phyloP scores from a whole-genome alignment of 2,888 invertebrate species.

The Tetranychus piercei region DNA sequence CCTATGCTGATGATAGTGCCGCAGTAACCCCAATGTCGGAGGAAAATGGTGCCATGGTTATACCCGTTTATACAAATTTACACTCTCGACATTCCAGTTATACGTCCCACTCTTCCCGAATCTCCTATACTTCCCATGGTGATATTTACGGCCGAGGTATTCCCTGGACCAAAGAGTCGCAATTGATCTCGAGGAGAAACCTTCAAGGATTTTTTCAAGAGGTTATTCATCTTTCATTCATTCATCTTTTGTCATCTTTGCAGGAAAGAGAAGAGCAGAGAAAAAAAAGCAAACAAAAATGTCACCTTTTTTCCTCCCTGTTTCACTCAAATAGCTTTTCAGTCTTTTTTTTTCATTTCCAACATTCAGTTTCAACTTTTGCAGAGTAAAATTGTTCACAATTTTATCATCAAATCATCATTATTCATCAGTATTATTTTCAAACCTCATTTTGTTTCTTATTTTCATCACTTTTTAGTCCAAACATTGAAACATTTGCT shows the following conservation, averaged over 20 bases:
- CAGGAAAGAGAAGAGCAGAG: background rate
- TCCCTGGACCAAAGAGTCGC: conserved; percentile 64
- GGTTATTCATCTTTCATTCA: conserved; percentile 16
- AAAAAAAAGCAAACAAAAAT: background rate
- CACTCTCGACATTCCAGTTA: conserved; percentile 79
- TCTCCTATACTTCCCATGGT: conserved; percentile 83
- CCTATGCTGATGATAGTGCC: conserved; percentile 90
- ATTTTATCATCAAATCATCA: too few species aligned
- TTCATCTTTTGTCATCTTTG: background rate
- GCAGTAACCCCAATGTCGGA: conserved; percentile 95
- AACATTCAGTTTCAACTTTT: too few species aligned
- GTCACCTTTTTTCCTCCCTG: background rate
- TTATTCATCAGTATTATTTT: too few species aligned
- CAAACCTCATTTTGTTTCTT: too few species aligned
- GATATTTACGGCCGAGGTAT: conserved; percentile 51
- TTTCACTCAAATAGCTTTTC: background rate
- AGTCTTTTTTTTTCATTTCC: too few species aligned
- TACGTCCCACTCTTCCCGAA: conserved; percentile 77
- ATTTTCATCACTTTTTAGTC: too few species aligned
- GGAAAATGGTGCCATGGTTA: conserved; percentile 84
- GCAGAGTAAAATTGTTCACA: too few species aligned
- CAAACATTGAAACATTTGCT: too few species aligned
- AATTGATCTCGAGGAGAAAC: conserved; percentile 42
- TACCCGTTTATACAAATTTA: conserved; percentile 71
- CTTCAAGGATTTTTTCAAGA: conserved; percentile 26